phyloP scores from a whole-genome alignment of 1,140 invertebrate genomes.

The Panulirus ornatus region DNA sequence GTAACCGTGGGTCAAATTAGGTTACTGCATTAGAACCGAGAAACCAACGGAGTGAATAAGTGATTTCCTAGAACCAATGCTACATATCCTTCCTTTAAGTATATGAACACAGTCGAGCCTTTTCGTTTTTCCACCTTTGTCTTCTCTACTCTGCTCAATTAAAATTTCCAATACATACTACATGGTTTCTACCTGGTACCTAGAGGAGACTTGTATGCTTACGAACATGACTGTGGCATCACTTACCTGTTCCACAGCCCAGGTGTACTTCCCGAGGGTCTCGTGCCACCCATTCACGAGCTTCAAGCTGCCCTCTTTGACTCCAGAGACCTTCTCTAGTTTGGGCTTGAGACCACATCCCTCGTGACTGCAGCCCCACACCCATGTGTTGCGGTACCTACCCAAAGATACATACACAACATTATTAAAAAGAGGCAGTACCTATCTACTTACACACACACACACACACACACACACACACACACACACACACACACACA shows the following conservation, averaged over 20 bases:
- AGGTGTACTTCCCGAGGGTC: constrained; percentile 62
- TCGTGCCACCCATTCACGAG: constrained; percentile 71
- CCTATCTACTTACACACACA: neutral
- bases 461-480: neutral
- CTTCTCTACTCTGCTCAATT: too few relatives aligned
- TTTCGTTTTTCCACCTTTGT: too few relatives aligned
- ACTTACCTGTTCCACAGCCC: constrained; percentile 55
- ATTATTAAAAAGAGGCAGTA: neutral
- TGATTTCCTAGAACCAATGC: too few relatives aligned
- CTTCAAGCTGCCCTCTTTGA: neutral
- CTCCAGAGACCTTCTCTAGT: constrained; percentile 19
- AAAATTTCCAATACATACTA: too few relatives aligned
- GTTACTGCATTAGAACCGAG: too few relatives aligned
- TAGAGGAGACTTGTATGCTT: too few relatives aligned
- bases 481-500: neutral
- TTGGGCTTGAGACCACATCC: constrained; percentile 76
- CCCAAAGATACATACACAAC: neutral
- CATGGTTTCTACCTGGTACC: too few relatives aligned
- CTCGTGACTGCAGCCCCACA: constrained; percentile 77
- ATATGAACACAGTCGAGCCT: too few relatives aligned
- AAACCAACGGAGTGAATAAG: too few relatives aligned
- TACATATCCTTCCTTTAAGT: too few relatives aligned
- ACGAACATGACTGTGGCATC: too few relatives aligned
- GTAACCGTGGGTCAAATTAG: too few relatives aligned
- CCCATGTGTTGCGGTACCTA: constrained; percentile 79